phyloP scores from a whole-genome alignment of 1,140 invertebrate species.

The Camponotus floridanus region DNA sequence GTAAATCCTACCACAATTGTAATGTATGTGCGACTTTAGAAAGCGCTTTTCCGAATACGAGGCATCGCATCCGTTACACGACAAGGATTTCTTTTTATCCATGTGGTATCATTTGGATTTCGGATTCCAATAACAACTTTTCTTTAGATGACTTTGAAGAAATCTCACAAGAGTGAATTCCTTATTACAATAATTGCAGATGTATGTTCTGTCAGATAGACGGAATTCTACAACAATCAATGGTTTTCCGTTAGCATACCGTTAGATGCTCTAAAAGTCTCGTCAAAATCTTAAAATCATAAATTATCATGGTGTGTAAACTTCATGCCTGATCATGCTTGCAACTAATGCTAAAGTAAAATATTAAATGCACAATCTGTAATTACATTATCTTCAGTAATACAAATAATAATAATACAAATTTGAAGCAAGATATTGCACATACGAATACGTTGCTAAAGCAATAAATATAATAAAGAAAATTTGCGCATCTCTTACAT shows the following conservation, averaged over 20 bases:
- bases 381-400: too few relatives aligned
- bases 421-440: too few relatives aligned
- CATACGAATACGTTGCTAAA: too few relatives aligned
- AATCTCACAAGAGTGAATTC: conserved; percentile 21
- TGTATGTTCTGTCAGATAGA: background rate
- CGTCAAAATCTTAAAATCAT: background rate
- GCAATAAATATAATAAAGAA: too few relatives aligned
- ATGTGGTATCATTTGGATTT: conserved; percentile 60
- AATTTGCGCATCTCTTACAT: too few relatives aligned
- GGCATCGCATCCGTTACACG: conserved; percentile 69
- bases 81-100: conserved; percentile 55
- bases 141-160: conserved; percentile 40
- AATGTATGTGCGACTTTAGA: conserved; percentile 73
- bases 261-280: too few relatives aligned
- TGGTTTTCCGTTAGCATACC: background rate
- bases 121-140: conserved; percentile 75
- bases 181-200: conserved; percentile 48
- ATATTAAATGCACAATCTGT: too few relatives aligned
- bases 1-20: conserved; percentile 76
- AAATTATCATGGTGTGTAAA: background rate
- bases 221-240: background rate
- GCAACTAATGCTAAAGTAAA: too few relatives aligned
- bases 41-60: conserved; percentile 70
- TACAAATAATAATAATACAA: too few relatives aligned
- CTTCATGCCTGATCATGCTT: background rate